Evolutionary conservation across 92 coral and sea anemone species (phyloP).

Genomic region (Nematostella vectensis): DNA sequence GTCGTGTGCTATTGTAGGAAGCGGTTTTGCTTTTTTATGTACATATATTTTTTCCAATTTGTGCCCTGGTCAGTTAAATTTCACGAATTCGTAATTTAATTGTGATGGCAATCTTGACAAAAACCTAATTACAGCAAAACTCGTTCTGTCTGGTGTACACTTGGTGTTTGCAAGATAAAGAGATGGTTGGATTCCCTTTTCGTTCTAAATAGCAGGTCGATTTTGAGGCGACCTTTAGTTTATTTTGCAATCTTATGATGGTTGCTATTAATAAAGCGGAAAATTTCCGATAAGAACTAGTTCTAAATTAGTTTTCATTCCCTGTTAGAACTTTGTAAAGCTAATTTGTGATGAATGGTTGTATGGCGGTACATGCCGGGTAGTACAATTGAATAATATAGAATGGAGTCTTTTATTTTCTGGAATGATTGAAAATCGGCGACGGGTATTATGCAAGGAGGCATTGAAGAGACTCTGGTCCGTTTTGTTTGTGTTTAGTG

Average conservation of each 20-base stretch:
- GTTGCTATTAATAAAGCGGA: too few relatives aligned
- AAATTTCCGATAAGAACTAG: too few relatives aligned
- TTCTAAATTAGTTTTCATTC: neutral
- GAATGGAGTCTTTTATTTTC: neutral
- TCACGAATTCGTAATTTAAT: neutral
- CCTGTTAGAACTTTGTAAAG: too few relatives aligned
- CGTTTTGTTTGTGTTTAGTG: conserved; percentile 15
- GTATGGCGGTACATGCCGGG: too few relatives aligned
- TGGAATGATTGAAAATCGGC: neutral
- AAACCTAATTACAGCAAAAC: too few relatives aligned
- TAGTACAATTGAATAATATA: neutral
- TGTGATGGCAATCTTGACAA: neutral
- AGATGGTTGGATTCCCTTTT: neutral
- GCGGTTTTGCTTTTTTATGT: neutral
- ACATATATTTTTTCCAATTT: neutral
- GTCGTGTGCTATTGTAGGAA: neutral
- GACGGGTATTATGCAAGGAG: neutral
- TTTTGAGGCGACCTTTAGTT: too few relatives aligned
- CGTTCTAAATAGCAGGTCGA: neutral
- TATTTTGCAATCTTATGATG: too few relatives aligned
- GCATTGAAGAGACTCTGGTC: neutral
- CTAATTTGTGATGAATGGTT: too few relatives aligned
- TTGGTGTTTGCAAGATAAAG: neutral
- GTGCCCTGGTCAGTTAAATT: neutral
- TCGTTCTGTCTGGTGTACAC: too few relatives aligned